These are phyloP conservation scores for Pseudomugil tenellus DNA, from an alignment of 2,797 vertebrate species.

Conservation along the genomic window DNA sequence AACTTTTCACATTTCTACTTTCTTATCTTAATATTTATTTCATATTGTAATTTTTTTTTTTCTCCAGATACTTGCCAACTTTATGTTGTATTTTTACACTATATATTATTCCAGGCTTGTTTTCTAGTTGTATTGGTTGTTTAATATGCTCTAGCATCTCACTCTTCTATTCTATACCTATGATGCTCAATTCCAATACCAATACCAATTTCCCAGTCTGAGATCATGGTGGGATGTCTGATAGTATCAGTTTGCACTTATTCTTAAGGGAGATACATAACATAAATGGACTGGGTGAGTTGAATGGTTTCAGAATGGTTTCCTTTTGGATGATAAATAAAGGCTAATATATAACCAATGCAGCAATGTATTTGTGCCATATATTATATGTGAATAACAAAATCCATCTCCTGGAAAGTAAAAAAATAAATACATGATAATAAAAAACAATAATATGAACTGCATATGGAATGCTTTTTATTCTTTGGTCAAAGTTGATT, in stretches of 20 bases:
- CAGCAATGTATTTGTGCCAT: neutral
- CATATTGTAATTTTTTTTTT: neutral
- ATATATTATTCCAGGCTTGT: neutral
- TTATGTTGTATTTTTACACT: neutral
- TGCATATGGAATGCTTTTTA: conserved; percentile 71
- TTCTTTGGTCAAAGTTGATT: conserved; percentile 73
- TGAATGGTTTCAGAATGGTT: neutral
- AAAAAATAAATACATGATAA: conserved; percentile 13
- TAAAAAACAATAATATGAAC: conserved; percentile 22
- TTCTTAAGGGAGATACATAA: neutral
- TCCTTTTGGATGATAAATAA: conserved; percentile 1
- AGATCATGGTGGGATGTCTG: neutral
- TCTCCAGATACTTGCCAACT: neutral
- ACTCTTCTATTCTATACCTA: neutral
- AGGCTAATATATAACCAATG: neutral
- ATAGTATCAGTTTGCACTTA: neutral
- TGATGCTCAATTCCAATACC: neutral
- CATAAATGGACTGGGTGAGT: neutral
- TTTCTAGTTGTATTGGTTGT: neutral
- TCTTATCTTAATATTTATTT: neutral
- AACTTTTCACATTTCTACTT: neutral
- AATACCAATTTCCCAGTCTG: neutral
- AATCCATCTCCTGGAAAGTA: conserved; percentile 33
- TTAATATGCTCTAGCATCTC: neutral
- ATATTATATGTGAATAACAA: conserved; percentile 6